A percentile compares a stretch with the other conserved stretches of the same genome.
Evolutionary conservation across 2,113 vertebrate genomes (phyloP).

Genomic region (Collichthys lucidus): DNA sequence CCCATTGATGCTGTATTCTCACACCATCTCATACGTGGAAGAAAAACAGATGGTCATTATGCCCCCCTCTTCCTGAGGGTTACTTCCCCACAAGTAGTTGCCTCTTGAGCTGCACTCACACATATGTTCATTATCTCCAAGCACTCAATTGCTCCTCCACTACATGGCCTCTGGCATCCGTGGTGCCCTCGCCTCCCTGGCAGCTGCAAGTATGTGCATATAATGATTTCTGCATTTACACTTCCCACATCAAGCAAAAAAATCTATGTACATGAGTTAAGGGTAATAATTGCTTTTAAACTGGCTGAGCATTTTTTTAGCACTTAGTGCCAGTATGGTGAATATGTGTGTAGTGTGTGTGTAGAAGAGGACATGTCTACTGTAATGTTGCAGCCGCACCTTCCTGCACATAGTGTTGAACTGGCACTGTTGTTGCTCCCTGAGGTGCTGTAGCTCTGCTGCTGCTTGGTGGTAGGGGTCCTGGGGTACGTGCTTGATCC

Average conservation of each 20-base stretch:
- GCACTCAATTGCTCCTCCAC: constrained; percentile 52
- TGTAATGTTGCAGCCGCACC: not conserved
- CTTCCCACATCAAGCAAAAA: constrained; percentile 21
- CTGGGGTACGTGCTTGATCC: not conserved
- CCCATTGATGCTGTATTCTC: constrained; percentile 37
- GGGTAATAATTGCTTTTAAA: not conserved
- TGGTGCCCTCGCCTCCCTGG: constrained; percentile 9
- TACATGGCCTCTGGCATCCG: constrained; percentile 52
- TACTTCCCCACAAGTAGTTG: constrained; percentile 53
- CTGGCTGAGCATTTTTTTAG: not conserved
- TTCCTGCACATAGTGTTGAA: not conserved
- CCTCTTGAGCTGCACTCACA: constrained; percentile 63
- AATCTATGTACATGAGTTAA: not conserved
- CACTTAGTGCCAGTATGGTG: not conserved
- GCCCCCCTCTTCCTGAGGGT: constrained; percentile 52
- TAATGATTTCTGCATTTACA: not conserved
- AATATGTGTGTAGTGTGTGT: not conserved
- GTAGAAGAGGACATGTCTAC: not conserved
- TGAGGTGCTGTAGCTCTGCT: not conserved
- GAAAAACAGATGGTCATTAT: constrained; percentile 67
- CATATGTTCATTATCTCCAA: constrained; percentile 74
- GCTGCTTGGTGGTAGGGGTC: not conserved
- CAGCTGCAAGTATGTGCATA: constrained; percentile 50
- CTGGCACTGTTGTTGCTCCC: not conserved
- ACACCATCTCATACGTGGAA: constrained; percentile 47